Conservation (phyloP, 2,113 vertebrate genomes). For the Nicator chloris region DNA sequence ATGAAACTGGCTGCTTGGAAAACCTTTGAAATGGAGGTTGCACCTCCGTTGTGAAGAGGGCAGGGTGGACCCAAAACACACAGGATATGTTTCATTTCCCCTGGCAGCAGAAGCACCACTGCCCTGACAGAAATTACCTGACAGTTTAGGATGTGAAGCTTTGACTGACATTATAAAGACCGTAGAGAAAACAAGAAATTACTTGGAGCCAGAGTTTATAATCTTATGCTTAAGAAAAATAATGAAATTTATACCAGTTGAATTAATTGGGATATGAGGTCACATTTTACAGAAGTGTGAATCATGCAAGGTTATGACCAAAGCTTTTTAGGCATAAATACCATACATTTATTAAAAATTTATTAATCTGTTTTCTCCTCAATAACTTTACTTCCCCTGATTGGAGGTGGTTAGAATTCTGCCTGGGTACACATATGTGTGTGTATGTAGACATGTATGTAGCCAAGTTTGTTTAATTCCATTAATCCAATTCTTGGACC, state of each 20-base stretch:
- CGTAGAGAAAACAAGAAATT: not conserved
- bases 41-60: not conserved
- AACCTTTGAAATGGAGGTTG: not conserved
- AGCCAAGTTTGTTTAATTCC: not conserved
- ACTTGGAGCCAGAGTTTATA: not conserved
- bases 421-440: not conserved
- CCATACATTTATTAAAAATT: not conserved
- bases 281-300: not conserved
- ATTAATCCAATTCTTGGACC: not conserved
- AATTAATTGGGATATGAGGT: not conserved
- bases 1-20: not conserved
- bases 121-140: not conserved
- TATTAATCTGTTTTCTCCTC: not conserved
- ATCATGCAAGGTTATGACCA: not conserved
- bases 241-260: not conserved
- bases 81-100: not conserved
- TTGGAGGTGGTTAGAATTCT: not conserved
- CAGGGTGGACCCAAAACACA: not conserved
- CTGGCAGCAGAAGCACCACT: not conserved
- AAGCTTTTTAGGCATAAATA: not conserved
- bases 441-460: rapidly evolving
- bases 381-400: not conserved
- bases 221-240: not conserved
- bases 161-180: not conserved
- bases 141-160: not conserved